Evolutionary conservation across 2,888 invertebrate genomes (phyloP).

Genomic region (Mesorhabditis sp.): DNA sequence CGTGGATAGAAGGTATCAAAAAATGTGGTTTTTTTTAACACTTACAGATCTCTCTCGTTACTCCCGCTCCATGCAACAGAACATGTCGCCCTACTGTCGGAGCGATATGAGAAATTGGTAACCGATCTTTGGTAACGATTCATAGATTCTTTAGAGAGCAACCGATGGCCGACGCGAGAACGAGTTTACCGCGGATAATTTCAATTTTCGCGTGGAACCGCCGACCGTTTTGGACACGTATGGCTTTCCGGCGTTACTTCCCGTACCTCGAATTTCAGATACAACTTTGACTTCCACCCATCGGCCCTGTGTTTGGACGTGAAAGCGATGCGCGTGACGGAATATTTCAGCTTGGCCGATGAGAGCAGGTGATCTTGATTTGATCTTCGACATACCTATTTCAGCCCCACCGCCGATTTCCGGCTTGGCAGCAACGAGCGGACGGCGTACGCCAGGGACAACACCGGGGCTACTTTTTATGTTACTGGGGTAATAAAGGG

Average conservation of each 20-base stretch:
- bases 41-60: not conserved
- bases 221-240: no score
- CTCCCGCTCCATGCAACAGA: not conserved
- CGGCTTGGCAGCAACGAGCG: no score
- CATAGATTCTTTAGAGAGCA: not conserved
- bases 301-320: not conserved
- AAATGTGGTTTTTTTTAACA: not conserved
- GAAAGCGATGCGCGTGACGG: not conserved
- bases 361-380: not conserved
- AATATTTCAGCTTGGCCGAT: not conserved
- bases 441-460: no score
- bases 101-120: slow-evolving; percentile 1
- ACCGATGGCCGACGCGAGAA: no score
- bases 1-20: not conserved
- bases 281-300: not conserved
- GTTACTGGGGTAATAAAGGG: no score
- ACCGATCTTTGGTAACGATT: not conserved
- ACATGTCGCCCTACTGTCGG: not conserved
- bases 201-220: no score
- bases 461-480: no score
- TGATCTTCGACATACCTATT: not conserved
- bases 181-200: no score
- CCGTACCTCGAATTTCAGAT: not conserved
- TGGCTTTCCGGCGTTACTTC: no score
- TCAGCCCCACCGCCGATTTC: no score